Evolutionary conservation across 2,113 vertebrate genomes (phyloP).

Genomic region (Ursus arctos): DNA sequence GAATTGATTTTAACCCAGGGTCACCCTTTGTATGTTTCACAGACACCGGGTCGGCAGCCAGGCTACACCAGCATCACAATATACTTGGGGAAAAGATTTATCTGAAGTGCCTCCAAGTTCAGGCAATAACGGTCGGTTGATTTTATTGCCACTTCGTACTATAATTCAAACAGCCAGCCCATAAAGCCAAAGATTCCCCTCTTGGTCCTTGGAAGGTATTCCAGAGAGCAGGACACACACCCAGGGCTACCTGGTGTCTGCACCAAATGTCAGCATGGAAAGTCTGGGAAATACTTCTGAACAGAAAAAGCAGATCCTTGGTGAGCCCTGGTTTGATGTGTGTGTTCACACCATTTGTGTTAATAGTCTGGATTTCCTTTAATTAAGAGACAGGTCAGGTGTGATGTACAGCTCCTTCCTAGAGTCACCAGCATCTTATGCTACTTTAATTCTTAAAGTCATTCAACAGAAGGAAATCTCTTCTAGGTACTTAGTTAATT

Average conservation of each 20-base stretch:
- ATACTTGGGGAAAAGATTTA: neutral
- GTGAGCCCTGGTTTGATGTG: conserved; percentile 73
- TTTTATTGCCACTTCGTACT: neutral
- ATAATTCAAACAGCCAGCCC: neutral
- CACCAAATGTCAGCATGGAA: conserved; percentile 69
- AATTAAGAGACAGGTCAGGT: neutral
- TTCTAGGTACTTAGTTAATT: neutral
- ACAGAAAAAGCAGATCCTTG: conserved; percentile 68
- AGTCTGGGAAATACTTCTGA: conserved; percentile 69
- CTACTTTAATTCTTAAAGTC: neutral
- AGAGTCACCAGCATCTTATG: neutral
- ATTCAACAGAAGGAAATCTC: neutral
- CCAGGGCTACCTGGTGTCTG: conserved; percentile 75
- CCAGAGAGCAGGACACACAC: conserved; percentile 61
- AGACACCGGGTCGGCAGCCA: neutral
- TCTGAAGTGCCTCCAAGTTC: neutral
- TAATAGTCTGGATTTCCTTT: conserved; percentile 48
- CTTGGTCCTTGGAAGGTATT: conserved; percentile 3
- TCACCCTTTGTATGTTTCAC: neutral
- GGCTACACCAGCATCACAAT: rapidly evolving
- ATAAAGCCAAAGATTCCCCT: neutral
- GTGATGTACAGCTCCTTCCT: neutral
- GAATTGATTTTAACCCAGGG: neutral
- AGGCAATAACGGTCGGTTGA: too few species aligned
- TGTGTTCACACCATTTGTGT: conserved; percentile 17